Evolutionary conservation across 2,888 invertebrate species (phyloP).

Genomic region (Hemicrepidius hirtus): DNA sequence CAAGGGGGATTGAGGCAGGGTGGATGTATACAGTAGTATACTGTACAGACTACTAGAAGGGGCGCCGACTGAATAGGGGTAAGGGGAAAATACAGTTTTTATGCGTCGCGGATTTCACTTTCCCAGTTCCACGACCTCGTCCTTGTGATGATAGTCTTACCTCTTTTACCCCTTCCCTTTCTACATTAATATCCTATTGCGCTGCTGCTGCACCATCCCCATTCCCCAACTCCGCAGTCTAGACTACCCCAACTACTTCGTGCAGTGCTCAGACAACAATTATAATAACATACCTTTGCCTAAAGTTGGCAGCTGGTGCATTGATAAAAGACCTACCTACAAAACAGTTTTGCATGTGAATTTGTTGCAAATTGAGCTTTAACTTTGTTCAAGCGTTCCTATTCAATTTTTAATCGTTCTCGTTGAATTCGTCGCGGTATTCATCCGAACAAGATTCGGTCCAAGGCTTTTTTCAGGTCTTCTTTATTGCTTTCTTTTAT

Average conservation of each 20-base stretch:
- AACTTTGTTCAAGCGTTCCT: neutral
- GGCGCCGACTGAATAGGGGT: constrained; percentile 65
- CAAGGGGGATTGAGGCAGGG: constrained; percentile 48
- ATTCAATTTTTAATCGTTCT: neutral
- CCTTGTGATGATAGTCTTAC: constrained; percentile 64
- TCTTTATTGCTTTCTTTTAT: neutral
- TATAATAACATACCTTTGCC: constrained; percentile 30
- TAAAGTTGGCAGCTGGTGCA: constrained; percentile 17
- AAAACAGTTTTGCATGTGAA: neutral
- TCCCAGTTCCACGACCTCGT: constrained; percentile 71
- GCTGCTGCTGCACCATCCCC: constrained; percentile 51
- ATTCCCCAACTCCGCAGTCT: constrained; percentile 62
- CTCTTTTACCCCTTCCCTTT: constrained; percentile 50
- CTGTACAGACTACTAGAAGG: constrained; percentile 52
- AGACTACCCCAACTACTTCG: constrained; percentile 57
- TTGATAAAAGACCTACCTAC: constrained; percentile 10
- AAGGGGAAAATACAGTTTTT: constrained; percentile 64
- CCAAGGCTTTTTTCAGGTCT: neutral
- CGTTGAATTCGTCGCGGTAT: neutral
- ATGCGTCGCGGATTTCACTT: constrained; percentile 70
- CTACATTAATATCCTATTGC: constrained; percentile 43
- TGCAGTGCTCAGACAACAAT: constrained; percentile 39
- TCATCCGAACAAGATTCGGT: neutral
- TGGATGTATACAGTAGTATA: constrained; percentile 34
- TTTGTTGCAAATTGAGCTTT: constrained; percentile 4